Evolutionary conservation across 37 sponge, comb jelly and placozoan species (phyloP).

Genomic region (Halichondria panicea): DNA sequence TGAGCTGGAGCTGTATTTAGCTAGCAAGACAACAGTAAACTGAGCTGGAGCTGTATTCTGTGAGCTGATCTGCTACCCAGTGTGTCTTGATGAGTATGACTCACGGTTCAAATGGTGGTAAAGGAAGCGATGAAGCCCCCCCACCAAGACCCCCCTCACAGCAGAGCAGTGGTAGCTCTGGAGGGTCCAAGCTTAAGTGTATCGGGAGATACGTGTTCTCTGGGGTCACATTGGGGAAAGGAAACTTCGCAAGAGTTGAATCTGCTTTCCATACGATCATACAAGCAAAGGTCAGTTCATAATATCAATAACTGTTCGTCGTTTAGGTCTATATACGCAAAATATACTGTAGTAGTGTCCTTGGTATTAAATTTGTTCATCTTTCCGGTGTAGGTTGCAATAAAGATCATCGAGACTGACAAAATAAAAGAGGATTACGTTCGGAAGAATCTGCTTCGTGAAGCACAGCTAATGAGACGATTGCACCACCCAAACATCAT

Average conservation of each 20-base stretch:
- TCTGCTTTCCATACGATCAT: slow-evolving; percentile 89
- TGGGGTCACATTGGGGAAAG: slow-evolving; percentile 90
- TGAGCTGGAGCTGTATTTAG: too few relatives aligned
- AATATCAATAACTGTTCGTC: too few relatives aligned
- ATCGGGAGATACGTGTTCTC: slow-evolving; percentile 93
- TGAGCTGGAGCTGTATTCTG: too few relatives aligned
- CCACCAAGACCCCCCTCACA: slow-evolving; percentile 36
- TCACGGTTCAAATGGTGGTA: slow-evolving; percentile 5
- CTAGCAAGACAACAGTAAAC: too few relatives aligned
- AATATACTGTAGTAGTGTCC: too few relatives aligned
- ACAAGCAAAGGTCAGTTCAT: slow-evolving; percentile 83
- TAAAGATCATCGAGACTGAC: slow-evolving; percentile 96
- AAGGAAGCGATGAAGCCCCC: background rate
- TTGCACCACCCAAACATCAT: slow-evolving; percentile 97
- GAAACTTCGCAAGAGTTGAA: slow-evolving; percentile 98
- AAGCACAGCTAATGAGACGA: slow-evolving; percentile 89
- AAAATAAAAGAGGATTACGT: slow-evolving; percentile 97
- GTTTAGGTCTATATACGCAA: too few relatives aligned
- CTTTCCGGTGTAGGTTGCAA: slow-evolving; percentile 91
- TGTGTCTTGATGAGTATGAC: slow-evolving; percentile 28
- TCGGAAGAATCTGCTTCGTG: slow-evolving; percentile 88
- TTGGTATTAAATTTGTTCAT: too few relatives aligned
- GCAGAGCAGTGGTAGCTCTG: slow-evolving; percentile 44
- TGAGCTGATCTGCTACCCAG: too few relatives aligned
- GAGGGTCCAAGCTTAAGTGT: slow-evolving; percentile 81